These are phyloP conservation scores for Etheostoma cragini DNA, from an alignment of 2,113 vertebrate species.

Conservation along the genomic window DNA sequence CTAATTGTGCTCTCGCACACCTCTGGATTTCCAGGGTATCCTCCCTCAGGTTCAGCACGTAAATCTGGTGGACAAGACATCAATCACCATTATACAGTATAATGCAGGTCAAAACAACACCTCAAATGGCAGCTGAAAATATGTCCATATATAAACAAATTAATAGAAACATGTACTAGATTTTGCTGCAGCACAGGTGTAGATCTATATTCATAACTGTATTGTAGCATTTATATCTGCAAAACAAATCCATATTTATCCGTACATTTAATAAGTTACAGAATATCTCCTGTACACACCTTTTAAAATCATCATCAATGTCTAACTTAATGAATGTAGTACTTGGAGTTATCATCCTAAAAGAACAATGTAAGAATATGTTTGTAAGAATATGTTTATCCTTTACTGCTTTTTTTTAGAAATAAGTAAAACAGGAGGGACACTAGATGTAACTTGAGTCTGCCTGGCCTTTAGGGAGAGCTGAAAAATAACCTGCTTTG, in stretches of 20 bases:
- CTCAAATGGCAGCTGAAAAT: background rate
- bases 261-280: background rate
- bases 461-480: slow-evolving; percentile 47
- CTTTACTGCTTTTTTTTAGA: slow-evolving; percentile 1
- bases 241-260: background rate
- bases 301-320: background rate
- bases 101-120: background rate
- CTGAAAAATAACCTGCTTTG: slow-evolving; percentile 74
- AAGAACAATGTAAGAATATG: background rate
- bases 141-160: background rate
- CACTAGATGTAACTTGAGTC: slow-evolving; percentile 13
- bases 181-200: background rate
- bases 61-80: background rate
- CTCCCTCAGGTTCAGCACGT: background rate
- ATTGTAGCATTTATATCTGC: background rate
- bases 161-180: background rate
- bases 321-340: too few relatives aligned
- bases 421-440: background rate
- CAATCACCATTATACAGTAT: background rate
- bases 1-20: too few relatives aligned
- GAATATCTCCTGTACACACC: background rate
- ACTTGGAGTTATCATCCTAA: background rate
- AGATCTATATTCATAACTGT: background rate
- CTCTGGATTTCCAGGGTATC: too few relatives aligned
- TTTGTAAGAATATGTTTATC: background rate